Conservation (phyloP, 2,113 vertebrate species). For the Apteryx mantelli region DNA sequence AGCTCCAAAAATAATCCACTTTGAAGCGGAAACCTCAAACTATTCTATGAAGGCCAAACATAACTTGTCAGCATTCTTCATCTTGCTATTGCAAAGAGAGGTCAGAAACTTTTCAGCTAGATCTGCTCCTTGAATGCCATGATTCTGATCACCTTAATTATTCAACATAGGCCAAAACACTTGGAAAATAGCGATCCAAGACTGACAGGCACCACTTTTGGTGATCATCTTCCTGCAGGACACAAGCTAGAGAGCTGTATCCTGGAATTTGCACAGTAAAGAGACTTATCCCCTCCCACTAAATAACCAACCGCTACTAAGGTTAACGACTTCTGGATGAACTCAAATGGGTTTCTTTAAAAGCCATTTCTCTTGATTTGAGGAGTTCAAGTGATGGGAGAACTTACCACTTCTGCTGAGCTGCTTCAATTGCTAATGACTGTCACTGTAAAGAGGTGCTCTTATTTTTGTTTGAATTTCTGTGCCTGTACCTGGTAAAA, state of each 20-base stretch:
- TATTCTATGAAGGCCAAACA: conserved; percentile 32
- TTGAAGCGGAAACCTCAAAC: conserved; percentile 31
- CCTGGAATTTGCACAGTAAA: not conserved
- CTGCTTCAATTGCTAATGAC: not conserved
- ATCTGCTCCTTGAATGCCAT: conserved; percentile 16
- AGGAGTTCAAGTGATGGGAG: not conserved
- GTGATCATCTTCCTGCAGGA: not conserved
- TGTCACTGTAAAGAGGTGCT: not conserved
- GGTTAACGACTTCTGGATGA: not conserved
- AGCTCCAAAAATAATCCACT: conserved; percentile 33
- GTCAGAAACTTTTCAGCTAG: conserved; percentile 55
- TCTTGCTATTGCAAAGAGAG: not conserved
- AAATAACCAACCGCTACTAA: not conserved
- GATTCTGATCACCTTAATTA: not conserved
- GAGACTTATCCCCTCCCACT: not conserved
- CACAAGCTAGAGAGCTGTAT: not conserved
- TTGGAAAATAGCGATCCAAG: conserved; percentile 2
- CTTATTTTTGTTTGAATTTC: not conserved
- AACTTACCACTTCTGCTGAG: not conserved
- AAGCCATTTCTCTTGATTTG: not conserved
- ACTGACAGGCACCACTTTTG: not conserved
- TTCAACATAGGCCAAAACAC: not conserved
- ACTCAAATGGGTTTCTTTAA: not conserved
- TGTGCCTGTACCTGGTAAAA: not conserved
- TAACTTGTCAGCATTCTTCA: conserved; percentile 22